Conservation (phyloP, 1,140 invertebrate species). For the Drosophila elegans region DNA sequence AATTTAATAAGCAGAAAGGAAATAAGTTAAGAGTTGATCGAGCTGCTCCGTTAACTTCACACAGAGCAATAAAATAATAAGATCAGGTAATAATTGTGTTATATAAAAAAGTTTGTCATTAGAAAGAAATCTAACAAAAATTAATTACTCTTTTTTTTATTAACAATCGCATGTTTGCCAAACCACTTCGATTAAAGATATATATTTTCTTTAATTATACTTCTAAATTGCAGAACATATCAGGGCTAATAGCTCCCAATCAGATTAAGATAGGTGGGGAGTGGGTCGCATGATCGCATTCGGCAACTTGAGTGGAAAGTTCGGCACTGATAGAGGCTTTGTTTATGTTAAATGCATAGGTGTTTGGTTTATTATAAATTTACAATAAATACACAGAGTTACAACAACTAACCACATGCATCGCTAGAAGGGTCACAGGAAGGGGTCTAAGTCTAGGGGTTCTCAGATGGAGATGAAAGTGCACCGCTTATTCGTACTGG, state of each 20-base stretch:
- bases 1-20: too few relatives aligned
- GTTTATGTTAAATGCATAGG: slow-evolving; percentile 35
- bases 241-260: slow-evolving; percentile 5
- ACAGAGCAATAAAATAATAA: too few relatives aligned
- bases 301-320: slow-evolving; percentile 14
- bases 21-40: too few relatives aligned
- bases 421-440: neutral
- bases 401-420: slow-evolving; percentile 20
- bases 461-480: slow-evolving; percentile 8
- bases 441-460: slow-evolving; percentile 12
- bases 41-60: too few relatives aligned
- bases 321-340: neutral
- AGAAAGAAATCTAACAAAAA: too few relatives aligned
- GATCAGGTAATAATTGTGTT: too few relatives aligned
- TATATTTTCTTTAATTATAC: neutral
- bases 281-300: slow-evolving; percentile 25
- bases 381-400: slow-evolving; percentile 49
- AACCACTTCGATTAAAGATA: neutral
- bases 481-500: slow-evolving; percentile 65
- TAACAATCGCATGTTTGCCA: neutral
- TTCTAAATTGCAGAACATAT: neutral
- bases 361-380: slow-evolving; percentile 53
- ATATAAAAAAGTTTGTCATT: too few relatives aligned
- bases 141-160: neutral
- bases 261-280: slow-evolving; percentile 14